Conservation (phyloP, 2,888 invertebrate genomes). For the Embidobia sp. region DNA sequence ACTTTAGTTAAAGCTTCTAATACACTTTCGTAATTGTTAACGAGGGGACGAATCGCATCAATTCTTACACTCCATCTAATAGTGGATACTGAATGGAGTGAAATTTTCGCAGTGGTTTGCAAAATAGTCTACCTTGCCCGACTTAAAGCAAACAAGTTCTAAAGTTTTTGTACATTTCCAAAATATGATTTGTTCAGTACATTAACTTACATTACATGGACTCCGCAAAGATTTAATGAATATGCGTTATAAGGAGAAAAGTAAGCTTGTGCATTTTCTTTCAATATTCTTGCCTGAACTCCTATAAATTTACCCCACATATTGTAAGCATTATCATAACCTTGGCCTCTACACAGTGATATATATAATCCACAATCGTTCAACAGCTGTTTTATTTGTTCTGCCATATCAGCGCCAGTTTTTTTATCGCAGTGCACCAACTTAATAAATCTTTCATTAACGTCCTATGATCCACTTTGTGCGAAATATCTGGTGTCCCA, state of each 20-base stretch:
- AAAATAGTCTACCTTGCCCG: constrained; percentile 9
- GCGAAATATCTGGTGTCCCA: constrained; percentile 22
- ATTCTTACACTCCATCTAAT: constrained; percentile 22
- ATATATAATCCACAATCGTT: too few relatives aligned
- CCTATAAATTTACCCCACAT: constrained; percentile 8
- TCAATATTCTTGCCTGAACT: not conserved
- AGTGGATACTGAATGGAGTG: constrained; percentile 1
- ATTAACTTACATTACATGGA: constrained; percentile 5
- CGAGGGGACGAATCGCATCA: constrained; percentile 21
- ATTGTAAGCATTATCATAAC: constrained; percentile 14
- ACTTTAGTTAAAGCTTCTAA: not conserved
- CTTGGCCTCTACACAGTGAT: constrained; percentile 2
- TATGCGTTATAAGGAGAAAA: constrained; percentile 8
- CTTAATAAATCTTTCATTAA: constrained; percentile 4
- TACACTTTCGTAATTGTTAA: constrained; percentile 2
- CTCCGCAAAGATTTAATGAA: constrained; percentile 9
- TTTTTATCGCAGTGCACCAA: not conserved
- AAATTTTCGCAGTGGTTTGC: not conserved
- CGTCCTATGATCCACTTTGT: not conserved
- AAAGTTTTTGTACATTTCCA: constrained; percentile 11
- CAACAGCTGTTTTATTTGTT: too few relatives aligned
- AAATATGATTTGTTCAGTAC: not conserved
- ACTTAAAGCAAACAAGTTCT: constrained; percentile 11
- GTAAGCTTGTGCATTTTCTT: constrained; percentile 14
- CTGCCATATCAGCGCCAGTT: not conserved